These are phyloP conservation scores for Micropterix aruncella DNA, from an alignment of 2,888 invertebrate genomes.

Conservation along the genomic window DNA sequence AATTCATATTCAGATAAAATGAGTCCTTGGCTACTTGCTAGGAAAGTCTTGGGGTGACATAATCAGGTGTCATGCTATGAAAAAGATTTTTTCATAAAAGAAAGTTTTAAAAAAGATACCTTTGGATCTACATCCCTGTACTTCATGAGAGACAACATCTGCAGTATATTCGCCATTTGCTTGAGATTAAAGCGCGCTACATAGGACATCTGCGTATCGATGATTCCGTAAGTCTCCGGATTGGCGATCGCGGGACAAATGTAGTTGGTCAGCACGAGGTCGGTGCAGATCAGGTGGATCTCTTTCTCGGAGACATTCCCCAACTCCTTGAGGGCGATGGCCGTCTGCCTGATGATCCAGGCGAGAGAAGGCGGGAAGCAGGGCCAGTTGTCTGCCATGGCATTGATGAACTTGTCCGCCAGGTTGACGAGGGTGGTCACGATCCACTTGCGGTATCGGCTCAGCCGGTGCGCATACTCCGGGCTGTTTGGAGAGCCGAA, in stretches of 20 bases:
- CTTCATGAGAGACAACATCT: slow-evolving; percentile 76
- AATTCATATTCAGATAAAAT: no score
- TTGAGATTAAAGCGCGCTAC: slow-evolving; percentile 81
- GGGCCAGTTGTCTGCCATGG: slow-evolving; percentile 72
- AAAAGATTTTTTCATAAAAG: no score
- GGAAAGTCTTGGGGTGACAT: no score
- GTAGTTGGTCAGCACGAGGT: slow-evolving; percentile 84
- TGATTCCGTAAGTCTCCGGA: slow-evolving; percentile 90
- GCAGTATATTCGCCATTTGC: slow-evolving; percentile 86
- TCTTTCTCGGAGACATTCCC: slow-evolving; percentile 29
- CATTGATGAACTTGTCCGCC: slow-evolving; percentile 67
- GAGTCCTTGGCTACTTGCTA: no score
- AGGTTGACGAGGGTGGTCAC: slow-evolving; percentile 66
- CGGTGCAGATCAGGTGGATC: slow-evolving; percentile 65
- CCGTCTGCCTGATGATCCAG: slow-evolving; percentile 84
- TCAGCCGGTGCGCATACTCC: slow-evolving; percentile 58
- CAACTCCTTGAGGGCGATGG: slow-evolving; percentile 32
- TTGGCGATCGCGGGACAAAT: slow-evolving; percentile 94
- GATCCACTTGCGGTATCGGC: slow-evolving; percentile 66
- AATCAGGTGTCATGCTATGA: no score
- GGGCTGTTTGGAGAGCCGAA: slow-evolving; percentile 65
- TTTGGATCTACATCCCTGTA: slow-evolving; percentile 67
- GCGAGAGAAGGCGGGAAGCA: slow-evolving; percentile 82
- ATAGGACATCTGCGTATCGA: slow-evolving; percentile 83
- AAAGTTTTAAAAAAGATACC: no score